Evolutionary conservation across 2,113 vertebrate species (phyloP).

Genomic region (Amia ocellicauda): DNA sequence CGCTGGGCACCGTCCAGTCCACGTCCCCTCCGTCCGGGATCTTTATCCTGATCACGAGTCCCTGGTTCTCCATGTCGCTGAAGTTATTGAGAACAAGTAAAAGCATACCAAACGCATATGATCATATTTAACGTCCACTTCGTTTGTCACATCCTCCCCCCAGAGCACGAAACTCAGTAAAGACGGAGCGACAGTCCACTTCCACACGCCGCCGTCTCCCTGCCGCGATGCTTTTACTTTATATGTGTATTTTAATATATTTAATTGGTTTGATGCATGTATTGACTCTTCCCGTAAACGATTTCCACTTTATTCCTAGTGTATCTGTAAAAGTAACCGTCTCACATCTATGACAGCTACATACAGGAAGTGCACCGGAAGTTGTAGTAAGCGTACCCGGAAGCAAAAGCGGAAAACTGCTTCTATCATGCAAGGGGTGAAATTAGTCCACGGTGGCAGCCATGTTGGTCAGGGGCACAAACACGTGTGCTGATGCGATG

Average conservation of each 20-base stretch:
- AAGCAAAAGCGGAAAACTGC: background rate
- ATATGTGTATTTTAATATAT: no score
- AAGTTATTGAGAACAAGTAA: slow-evolving; percentile 69
- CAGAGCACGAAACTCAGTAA: no score
- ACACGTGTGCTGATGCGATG: no score
- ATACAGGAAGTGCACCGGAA: slow-evolving; percentile 35
- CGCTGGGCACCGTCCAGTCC: slow-evolving; percentile 78
- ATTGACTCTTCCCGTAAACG: slow-evolving; percentile 35
- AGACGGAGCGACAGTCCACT: no score
- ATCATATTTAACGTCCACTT: slow-evolving; percentile 40
- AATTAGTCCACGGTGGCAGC: no score
- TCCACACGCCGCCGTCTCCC: background rate
- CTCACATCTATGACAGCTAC: slow-evolving; percentile 17
- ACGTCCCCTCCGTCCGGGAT: slow-evolving; percentile 86
- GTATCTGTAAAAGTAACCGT: background rate
- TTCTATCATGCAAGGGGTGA: no score
- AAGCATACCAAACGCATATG: slow-evolving; percentile 59
- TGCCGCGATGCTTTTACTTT: no score
- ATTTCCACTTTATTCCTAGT: slow-evolving; percentile 23
- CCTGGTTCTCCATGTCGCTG: slow-evolving; percentile 79
- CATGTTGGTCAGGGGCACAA: no score
- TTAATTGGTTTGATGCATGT: no score
- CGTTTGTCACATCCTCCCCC: background rate
- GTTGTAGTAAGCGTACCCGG: slow-evolving; percentile 25
- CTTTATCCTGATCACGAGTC: slow-evolving; percentile 91